A percentile compares a stretch with the other conserved stretches of the same genome.
These are phyloP conservation scores for Diadromus collaris DNA, from an alignment of 2,888 invertebrate species.

Conservation along the genomic window DNA sequence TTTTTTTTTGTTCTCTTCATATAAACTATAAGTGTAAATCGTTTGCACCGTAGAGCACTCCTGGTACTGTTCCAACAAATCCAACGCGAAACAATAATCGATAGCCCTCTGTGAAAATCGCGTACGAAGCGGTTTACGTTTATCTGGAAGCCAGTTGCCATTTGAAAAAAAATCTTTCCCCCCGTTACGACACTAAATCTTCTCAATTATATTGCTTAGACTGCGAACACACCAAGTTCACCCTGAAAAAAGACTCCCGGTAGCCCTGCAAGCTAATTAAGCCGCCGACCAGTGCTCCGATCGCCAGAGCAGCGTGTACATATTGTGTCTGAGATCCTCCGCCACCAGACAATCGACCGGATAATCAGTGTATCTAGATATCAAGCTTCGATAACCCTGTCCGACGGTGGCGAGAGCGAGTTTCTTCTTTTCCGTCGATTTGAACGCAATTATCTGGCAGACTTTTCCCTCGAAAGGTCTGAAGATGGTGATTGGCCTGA, in stretches of 20 bases:
- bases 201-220: constrained; percentile 43
- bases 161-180: no score
- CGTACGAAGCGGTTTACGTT: constrained; percentile 30
- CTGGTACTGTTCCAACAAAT: constrained; percentile 50
- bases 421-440: constrained; percentile 79
- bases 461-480: constrained; percentile 94
- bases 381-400: constrained; percentile 90
- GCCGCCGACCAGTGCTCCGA: constrained; percentile 86
- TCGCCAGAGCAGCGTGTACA: constrained; percentile 87
- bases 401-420: constrained; percentile 89
- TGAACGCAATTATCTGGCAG: constrained; percentile 79
- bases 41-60: constrained; percentile 63
- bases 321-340: constrained; percentile 79
- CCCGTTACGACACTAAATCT: not conserved
- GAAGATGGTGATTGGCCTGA: constrained; percentile 95
- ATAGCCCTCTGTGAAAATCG: constrained; percentile 32
- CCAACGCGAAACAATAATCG: constrained; percentile 36
- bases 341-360: constrained; percentile 78
- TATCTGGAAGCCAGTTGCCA: constrained; percentile 40
- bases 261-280: constrained; percentile 59
- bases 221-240: not conserved
- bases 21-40: constrained; percentile 46
- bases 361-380: constrained; percentile 84
- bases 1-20: constrained; percentile 6
- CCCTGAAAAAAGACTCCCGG: not conserved